phyloP scores from a whole-genome alignment of 2,797 vertebrate genomes.

The Xerus rutilus region DNA sequence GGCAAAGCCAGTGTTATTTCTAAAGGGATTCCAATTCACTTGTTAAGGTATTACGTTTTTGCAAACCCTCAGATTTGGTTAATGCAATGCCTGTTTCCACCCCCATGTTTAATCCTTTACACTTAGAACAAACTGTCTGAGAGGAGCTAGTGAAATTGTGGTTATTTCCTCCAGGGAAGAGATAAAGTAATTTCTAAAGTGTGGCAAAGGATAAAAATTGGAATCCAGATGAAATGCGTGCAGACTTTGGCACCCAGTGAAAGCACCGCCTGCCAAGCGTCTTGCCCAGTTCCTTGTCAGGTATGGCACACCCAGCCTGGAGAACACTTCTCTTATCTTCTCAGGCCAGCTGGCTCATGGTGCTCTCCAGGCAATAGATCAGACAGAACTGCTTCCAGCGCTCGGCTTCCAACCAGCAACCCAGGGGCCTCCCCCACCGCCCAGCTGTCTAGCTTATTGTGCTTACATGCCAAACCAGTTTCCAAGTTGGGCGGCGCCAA shows the following conservation, averaged over 20 bases:
- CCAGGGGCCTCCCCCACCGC: neutral
- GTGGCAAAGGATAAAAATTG: conserved; percentile 56
- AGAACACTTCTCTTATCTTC: conserved; percentile 69
- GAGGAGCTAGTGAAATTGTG: conserved; percentile 20
- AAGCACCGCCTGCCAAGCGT: neutral
- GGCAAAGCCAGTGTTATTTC: neutral
- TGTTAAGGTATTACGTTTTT: neutral
- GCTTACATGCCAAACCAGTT: neutral
- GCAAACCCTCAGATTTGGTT: neutral
- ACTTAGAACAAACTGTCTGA: conserved; percentile 41
- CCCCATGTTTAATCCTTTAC: neutral
- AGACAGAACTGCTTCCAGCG: conserved; percentile 64
- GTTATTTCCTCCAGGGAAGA: conserved; percentile 42
- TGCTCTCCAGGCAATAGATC: conserved; percentile 64
- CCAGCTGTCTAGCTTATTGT: neutral
- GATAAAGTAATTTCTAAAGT: conserved; percentile 64
- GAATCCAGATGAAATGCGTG: conserved; percentile 2
- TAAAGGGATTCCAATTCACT: neutral
- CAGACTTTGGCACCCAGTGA: conserved; percentile 38
- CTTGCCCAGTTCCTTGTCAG: conserved; percentile 34
- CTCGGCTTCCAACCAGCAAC: conserved; percentile 28
- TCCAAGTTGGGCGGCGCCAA: neutral
- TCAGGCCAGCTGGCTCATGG: conserved; percentile 56
- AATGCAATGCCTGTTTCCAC: neutral
- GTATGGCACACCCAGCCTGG: neutral